Conservation (phyloP, 1,140 invertebrate genomes). For the Catajapyx aquilonaris region DNA sequence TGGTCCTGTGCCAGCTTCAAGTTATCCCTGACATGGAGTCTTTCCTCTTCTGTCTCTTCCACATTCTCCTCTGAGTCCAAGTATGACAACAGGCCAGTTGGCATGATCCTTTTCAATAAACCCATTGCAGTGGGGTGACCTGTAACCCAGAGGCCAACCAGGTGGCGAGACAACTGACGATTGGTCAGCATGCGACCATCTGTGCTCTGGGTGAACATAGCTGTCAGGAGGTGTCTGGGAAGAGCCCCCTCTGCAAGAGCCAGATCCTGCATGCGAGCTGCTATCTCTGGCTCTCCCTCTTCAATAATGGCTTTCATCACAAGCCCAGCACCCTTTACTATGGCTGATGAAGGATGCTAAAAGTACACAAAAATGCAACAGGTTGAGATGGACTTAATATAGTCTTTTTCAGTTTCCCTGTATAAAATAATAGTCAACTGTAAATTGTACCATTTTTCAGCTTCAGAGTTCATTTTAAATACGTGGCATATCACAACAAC, state of each 20-base stretch:
- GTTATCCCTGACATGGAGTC: conserved; percentile 75
- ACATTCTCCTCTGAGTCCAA: conserved; percentile 73
- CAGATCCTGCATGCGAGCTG: conserved; percentile 84
- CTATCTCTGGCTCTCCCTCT: conserved; percentile 78
- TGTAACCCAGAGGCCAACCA: conserved; percentile 95
- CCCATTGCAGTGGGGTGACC: conserved; percentile 81
- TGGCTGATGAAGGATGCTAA: conserved; percentile 86
- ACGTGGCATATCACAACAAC: no score
- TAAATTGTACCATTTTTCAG: no score
- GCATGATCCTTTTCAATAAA: conserved; percentile 72
- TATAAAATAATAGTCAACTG: conserved; percentile 6
- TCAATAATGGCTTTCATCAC: conserved; percentile 95
- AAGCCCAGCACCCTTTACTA: conserved; percentile 92
- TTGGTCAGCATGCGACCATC: conserved; percentile 57
- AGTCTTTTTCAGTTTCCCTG: conserved; percentile 1
- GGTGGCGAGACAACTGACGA: conserved; percentile 79
- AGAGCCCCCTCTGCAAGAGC: conserved; percentile 93
- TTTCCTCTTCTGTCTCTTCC: conserved; percentile 51
- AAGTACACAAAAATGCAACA: conserved; percentile 12
- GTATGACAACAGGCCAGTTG: conserved; percentile 71
- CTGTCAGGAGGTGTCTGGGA: conserved; percentile 75
- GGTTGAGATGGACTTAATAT: neutral
- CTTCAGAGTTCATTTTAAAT: no score
- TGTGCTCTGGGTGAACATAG: conserved; percentile 66
- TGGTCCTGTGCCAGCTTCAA: conserved; percentile 79